These are phyloP conservation scores for Noctua janthe DNA, from an alignment of 2,888 invertebrate genomes.

Conservation along the genomic window DNA sequence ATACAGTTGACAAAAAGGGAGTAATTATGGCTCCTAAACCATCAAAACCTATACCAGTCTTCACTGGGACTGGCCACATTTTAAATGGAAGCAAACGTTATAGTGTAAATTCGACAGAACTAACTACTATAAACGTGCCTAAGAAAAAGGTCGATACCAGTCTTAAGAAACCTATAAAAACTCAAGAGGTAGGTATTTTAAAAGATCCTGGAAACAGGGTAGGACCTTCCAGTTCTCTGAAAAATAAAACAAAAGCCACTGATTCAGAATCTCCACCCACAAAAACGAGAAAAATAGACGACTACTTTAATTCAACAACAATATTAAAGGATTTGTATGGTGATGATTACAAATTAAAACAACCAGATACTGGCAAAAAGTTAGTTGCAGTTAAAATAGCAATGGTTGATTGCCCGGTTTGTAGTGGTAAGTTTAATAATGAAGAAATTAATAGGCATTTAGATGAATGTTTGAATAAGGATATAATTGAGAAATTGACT, in stretches of 20 bases:
- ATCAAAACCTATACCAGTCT: slow-evolving; percentile 45
- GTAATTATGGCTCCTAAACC: slow-evolving; percentile 58
- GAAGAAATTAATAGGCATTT: slow-evolving; percentile 84
- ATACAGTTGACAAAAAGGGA: slow-evolving; percentile 72
- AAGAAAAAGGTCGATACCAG: slow-evolving; percentile 19
- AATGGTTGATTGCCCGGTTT: slow-evolving; percentile 88
- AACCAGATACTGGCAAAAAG: slow-evolving; percentile 72
- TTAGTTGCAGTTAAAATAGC: slow-evolving; percentile 71
- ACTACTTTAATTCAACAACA: slow-evolving; percentile 82
- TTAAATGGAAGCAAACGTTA: slow-evolving; percentile 60
- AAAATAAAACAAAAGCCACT: slow-evolving; percentile 71
- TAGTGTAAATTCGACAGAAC: slow-evolving; percentile 62
- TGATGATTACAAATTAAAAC: slow-evolving; percentile 77
- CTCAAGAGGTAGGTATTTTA: not conserved
- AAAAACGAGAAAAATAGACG: slow-evolving; percentile 85
- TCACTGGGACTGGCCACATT: slow-evolving; percentile 72
- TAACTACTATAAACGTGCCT: slow-evolving; percentile 45
- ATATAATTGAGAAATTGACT: slow-evolving; percentile 77
- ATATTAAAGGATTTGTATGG: slow-evolving; percentile 86
- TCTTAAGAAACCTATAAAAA: slow-evolving; percentile 24
- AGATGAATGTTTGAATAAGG: slow-evolving; percentile 87
- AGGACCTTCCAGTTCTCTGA: slow-evolving; percentile 63
- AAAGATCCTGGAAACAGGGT: slow-evolving; percentile 35
- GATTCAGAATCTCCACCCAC: slow-evolving; percentile 73
- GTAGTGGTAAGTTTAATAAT: slow-evolving; percentile 78